These are phyloP conservation scores for Lycaena phlaeas DNA, from an alignment of 2,888 invertebrate genomes.

Conservation along the genomic window DNA sequence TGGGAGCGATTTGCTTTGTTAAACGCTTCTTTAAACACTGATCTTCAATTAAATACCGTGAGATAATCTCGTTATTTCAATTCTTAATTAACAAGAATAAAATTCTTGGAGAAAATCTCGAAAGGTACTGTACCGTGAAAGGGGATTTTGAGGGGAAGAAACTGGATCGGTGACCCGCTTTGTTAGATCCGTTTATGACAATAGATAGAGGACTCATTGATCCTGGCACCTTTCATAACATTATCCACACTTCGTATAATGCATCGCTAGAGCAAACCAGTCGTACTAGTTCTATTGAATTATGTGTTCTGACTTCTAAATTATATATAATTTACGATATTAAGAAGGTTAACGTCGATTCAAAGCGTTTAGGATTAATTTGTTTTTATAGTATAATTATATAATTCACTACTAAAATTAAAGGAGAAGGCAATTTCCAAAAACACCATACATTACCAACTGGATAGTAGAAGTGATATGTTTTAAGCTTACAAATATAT, in stretches of 20 bases:
- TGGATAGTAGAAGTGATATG: too few relatives aligned
- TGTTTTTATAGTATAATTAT: too few relatives aligned
- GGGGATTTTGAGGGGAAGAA: constrained; percentile 43
- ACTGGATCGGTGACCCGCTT: constrained; percentile 31
- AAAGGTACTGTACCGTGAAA: constrained; percentile 41
- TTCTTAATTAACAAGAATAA: constrained; percentile 58
- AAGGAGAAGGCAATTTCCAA: too few relatives aligned
- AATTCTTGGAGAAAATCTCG: constrained; percentile 40
- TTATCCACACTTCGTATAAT: background rate
- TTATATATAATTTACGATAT: too few relatives aligned
- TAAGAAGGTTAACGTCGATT: too few relatives aligned
- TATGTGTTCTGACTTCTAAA: too few relatives aligned
- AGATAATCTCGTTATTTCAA: constrained; percentile 55
- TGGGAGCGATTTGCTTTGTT: constrained; percentile 23
- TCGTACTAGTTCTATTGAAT: too few relatives aligned
- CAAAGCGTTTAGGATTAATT: too few relatives aligned
- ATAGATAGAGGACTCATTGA: constrained; percentile 23
- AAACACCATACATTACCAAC: too few relatives aligned
- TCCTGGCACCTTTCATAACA: constrained; percentile 8
- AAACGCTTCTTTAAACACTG: constrained; percentile 30
- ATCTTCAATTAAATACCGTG: constrained; percentile 45
- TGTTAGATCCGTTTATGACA: constrained; percentile 28
- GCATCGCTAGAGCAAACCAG: background rate
- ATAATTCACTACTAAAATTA: too few relatives aligned
- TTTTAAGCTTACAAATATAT: too few relatives aligned